Conservation (phyloP, 2,113 vertebrate genomes). For the Clupea harengus region DNA sequence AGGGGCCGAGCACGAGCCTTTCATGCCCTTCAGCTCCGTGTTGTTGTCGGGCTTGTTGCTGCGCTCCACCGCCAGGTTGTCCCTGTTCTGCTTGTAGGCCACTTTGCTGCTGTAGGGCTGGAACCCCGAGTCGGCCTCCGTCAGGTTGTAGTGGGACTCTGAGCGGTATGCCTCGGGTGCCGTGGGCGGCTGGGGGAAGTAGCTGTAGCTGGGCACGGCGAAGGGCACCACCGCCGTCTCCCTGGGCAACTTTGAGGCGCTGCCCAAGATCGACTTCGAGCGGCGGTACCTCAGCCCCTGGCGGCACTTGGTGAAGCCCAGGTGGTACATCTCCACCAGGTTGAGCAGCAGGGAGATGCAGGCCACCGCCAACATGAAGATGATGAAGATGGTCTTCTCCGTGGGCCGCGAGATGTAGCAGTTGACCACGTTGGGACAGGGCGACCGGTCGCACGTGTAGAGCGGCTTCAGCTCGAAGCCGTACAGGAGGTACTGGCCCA, state of each 20-base stretch:
- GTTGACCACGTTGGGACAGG: conserved; percentile 84
- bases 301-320: conserved; percentile 78
- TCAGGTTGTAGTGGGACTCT: conserved; percentile 65
- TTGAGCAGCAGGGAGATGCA: conserved; percentile 83
- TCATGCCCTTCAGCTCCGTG: conserved; percentile 55
- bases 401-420: conserved; percentile 87
- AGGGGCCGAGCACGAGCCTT: conserved; percentile 49
- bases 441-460: conserved; percentile 81
- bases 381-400: conserved; percentile 85
- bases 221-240: conserved; percentile 62
- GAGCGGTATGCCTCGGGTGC: conserved; percentile 53
- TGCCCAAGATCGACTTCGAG: conserved; percentile 13
- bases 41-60: conserved; percentile 26
- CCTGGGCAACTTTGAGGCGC: conserved; percentile 46
- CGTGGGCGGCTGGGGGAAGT: conserved; percentile 58
- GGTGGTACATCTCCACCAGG: conserved; percentile 83
- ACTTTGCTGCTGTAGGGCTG: conserved; percentile 69
- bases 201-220: conserved; percentile 67
- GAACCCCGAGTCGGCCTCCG: conserved; percentile 61
- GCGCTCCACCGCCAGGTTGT: conserved; percentile 74
- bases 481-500: conserved; percentile 81
- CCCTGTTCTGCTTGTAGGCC: conserved; percentile 76
- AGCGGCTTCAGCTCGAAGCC: conserved; percentile 83
- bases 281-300: conserved; percentile 63
- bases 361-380: conserved; percentile 85